Conservation (phyloP, 2,113 vertebrate genomes). For the Gymnarchus niloticus region DNA sequence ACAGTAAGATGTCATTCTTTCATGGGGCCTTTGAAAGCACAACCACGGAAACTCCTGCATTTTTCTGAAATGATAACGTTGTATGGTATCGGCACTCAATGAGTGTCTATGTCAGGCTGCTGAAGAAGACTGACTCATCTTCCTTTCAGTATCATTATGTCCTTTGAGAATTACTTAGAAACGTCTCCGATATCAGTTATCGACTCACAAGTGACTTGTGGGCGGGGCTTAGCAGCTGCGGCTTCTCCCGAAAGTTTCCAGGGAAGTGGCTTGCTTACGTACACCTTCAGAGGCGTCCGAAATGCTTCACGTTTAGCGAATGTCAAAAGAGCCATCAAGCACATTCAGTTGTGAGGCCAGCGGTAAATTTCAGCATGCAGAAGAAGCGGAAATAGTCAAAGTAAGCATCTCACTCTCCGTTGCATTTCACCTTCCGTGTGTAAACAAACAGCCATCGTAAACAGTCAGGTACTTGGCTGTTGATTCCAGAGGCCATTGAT, state of each 20-base stretch:
- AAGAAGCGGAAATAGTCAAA: not conserved
- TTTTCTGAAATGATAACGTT: not conserved
- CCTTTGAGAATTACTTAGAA: not conserved
- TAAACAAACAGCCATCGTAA: constrained; percentile 28
- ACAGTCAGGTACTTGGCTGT: constrained; percentile 39
- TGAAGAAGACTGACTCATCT: not conserved
- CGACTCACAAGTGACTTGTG: too few relatives aligned
- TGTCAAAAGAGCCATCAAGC: not conserved
- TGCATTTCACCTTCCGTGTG: not conserved
- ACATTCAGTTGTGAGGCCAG: not conserved
- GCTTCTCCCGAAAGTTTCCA: too few relatives aligned
- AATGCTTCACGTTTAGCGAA: not conserved
- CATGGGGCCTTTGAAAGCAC: not conserved
- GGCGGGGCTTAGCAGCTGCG: too few relatives aligned
- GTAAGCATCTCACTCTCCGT: not conserved
- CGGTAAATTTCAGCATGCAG: not conserved
- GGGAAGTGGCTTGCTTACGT: too few relatives aligned
- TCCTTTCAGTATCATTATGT: not conserved
- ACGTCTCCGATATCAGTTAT: not conserved
- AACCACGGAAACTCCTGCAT: not conserved
- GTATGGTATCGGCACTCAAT: not conserved
- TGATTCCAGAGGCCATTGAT: constrained; percentile 13
- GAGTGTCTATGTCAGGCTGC: not conserved
- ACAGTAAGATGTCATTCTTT: not conserved
- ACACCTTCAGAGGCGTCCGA: too few relatives aligned